phyloP scores from a whole-genome alignment of 2,797 vertebrate species.

The Phrynocephalus vlangalii region DNA sequence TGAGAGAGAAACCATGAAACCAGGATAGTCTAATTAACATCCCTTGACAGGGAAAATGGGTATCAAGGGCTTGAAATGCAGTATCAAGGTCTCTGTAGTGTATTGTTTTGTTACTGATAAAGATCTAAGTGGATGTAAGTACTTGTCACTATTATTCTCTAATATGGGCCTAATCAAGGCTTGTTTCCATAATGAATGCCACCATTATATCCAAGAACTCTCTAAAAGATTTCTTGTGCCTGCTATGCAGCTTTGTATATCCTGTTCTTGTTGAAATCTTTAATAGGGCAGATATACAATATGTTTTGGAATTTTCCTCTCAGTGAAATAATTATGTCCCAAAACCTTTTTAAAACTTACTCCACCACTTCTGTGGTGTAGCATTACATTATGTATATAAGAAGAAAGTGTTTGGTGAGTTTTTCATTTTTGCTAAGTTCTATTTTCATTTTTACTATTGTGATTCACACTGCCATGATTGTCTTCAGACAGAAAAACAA shows the following conservation, averaged over 20 bases:
- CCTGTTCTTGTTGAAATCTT: conserved; percentile 58
- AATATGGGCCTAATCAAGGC: conserved; percentile 36
- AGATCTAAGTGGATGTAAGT: not conserved
- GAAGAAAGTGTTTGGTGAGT: too few species aligned
- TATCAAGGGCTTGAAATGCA: fast-evolving
- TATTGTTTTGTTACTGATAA: not conserved
- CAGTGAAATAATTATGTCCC: conserved; percentile 61
- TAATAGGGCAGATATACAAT: conserved; percentile 31
- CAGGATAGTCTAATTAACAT: not conserved
- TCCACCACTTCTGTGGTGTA: not conserved
- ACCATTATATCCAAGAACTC: conserved; percentile 39
- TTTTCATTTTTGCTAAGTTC: too few species aligned
- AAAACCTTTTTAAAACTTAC: too few species aligned
- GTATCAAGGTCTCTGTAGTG: not conserved
- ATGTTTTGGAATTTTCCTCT: conserved; percentile 68
- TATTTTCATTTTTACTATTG: too few species aligned
- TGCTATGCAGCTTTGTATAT: conserved; percentile 50
- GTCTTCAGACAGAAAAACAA: too few species aligned
- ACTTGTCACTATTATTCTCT: not conserved
- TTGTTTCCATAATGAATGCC: conserved; percentile 36
- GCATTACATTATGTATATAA: not conserved
- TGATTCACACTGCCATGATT: too few species aligned
- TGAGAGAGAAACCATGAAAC: not conserved
- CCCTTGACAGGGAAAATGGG: not conserved
- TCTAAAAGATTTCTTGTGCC: conserved; percentile 54